Conservation (phyloP, 2,797 vertebrate genomes). For the Cyclura pinguis region DNA sequence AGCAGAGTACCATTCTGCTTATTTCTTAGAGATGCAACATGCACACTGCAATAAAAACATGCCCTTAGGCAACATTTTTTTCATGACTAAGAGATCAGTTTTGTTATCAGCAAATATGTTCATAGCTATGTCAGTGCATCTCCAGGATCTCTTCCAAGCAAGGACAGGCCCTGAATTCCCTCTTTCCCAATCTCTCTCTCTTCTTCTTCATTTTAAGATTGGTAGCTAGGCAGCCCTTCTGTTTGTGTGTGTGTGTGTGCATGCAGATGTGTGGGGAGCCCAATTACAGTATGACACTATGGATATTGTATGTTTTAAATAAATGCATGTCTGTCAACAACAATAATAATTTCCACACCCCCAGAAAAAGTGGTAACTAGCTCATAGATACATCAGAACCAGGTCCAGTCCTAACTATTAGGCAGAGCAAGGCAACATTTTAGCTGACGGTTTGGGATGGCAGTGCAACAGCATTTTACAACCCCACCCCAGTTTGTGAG, state of each 20-base stretch:
- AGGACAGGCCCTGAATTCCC: not conserved
- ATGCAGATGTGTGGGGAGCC: not conserved
- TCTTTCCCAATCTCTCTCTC: too few species aligned
- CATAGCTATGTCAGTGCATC: not conserved
- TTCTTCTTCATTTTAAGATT: not conserved
- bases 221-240: not conserved
- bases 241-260: not conserved
- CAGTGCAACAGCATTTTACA: too few species aligned
- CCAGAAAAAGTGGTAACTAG: not conserved
- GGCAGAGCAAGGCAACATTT: too few species aligned
- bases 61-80: too few species aligned
- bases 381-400: not conserved
- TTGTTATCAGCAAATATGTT: not conserved
- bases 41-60: too few species aligned
- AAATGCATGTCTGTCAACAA: not conserved
- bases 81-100: not conserved
- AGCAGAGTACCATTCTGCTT: too few species aligned
- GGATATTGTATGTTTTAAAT: not conserved
- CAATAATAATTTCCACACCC: not conserved
- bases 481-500: conserved; percentile 42
- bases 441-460: too few species aligned
- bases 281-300: not conserved
- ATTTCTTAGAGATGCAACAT: too few species aligned
- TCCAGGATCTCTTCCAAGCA: not conserved
- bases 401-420: too few species aligned